A percentile compares a stretch with the other conserved stretches of the same genome.
These are phyloP conservation scores for Rallus limicola DNA, from an alignment of 2,113 vertebrate species.

Conservation along the genomic window DNA sequence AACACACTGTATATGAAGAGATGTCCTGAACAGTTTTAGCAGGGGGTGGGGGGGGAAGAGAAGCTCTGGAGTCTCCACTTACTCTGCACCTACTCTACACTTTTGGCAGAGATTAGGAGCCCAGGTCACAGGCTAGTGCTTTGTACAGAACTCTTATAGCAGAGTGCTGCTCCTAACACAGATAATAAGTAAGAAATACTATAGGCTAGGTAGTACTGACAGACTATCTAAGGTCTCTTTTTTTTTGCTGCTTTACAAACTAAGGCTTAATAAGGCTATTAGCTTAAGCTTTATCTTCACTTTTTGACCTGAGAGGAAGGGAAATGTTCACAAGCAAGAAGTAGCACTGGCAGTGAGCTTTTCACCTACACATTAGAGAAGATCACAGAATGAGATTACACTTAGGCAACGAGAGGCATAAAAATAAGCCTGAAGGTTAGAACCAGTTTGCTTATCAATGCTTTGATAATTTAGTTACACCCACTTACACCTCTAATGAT, in stretches of 20 bases:
- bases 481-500: background rate
- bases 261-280: background rate
- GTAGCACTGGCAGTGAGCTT: background rate
- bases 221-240: background rate
- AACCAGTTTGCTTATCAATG: background rate
- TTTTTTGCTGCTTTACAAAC: background rate
- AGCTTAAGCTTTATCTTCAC: background rate
- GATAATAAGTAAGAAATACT: background rate
- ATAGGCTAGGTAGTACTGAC: background rate
- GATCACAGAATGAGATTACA: background rate
- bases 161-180: background rate
- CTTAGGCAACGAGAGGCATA: background rate
- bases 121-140: background rate
- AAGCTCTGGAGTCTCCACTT: background rate
- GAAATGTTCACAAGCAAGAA: background rate
- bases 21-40: background rate
- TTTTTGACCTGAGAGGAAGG: background rate
- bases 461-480: background rate
- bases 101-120: background rate
- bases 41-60: background rate
- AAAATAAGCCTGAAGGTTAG: background rate
- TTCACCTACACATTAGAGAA: background rate
- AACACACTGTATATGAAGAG: background rate
- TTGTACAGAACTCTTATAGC: background rate
- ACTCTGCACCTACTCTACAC: background rate